Conservation (phyloP, 2,888 invertebrate genomes). For the Drosophila meridionalis region DNA sequence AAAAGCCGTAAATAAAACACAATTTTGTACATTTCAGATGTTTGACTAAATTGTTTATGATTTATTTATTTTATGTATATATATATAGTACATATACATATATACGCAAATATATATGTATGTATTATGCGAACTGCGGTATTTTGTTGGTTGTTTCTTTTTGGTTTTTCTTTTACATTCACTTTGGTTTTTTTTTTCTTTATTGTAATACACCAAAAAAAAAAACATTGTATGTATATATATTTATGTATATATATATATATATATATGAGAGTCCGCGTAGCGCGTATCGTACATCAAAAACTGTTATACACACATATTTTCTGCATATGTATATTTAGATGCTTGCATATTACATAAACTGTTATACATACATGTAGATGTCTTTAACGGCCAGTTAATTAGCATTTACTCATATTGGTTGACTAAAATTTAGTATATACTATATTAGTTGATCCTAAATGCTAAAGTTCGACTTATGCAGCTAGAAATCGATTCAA, state of each 20-base stretch:
- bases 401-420: constrained; percentile 50
- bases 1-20: constrained; percentile 31
- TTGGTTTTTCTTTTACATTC: constrained; percentile 35
- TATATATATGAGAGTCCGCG: constrained; percentile 7
- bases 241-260: constrained; percentile 5
- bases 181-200: constrained; percentile 1
- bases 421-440: constrained; percentile 45
- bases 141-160: constrained; percentile 33
- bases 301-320: constrained; percentile 9
- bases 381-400: constrained; percentile 43
- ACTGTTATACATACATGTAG: constrained; percentile 12
- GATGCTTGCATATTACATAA: constrained; percentile 13
- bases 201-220: constrained; percentile 30
- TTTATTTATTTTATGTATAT: constrained; percentile 64
- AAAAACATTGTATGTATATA: constrained; percentile 7
- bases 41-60: constrained; percentile 78
- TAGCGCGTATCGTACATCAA: constrained; percentile 22
- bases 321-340: constrained; percentile 2
- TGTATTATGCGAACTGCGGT: constrained; percentile 45
- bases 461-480: constrained; percentile 67
- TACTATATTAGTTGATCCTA: constrained; percentile 45
- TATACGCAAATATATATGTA: constrained; percentile 29
- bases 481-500: constrained; percentile 53
- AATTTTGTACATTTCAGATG: constrained; percentile 46
- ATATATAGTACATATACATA: constrained; percentile 28